Evolutionary conservation across 2,113 vertebrate species (phyloP), one percentile per base, ranked within the genome.

Genomic region (Corythornis vintsioides): DNA sequence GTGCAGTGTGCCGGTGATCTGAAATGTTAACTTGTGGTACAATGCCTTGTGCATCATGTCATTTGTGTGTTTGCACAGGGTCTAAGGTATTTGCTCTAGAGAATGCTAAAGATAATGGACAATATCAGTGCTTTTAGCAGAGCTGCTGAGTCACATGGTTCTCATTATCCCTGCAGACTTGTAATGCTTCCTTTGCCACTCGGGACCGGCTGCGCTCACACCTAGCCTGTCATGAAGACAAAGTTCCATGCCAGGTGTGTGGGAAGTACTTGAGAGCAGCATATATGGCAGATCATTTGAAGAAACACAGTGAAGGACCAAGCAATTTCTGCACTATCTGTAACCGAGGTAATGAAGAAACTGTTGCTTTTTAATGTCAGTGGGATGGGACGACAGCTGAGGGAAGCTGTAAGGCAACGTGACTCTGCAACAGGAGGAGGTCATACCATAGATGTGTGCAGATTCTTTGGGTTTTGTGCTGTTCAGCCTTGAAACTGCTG

Each of bases 281-380:
- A 2, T 99, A 99, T 94, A 99, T 99, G 99, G 99, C 99, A 2
- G 99, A 99, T 97, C 99, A 99, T 95, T 97, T 99, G 96, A 99
- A 99, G 98, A 99, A 99, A 96, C 99, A 99, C 96, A 99, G 98
- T 11, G 99, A 99, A 98, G 99, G 99, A 95, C 98, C 99, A 93
- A 98, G 99, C 96, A 99, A 99, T 97, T 99, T 99, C 98, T 99
- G 99, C 96, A 99, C 98, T 95, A 99, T 99, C 97, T 99, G 99
- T 98, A 99, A 99, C 97, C 98, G 99, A 99, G 99, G 99, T 99
- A 99, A 98, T 83, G 88, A 90, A 40, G 92, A 70, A 88, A 76
- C 52, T 57, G 0, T 16, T 47, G 43, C 48, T 26, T 26, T 26
- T 78, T 94, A 74, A 29, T 82, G 93, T 81, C 73, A 52, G 53